A percentile compares a stretch with the other conserved stretches of the same genome.
phyloP scores from a whole-genome alignment of 2,113 vertebrate genomes.

The Chaetodon trifascialis region DNA sequence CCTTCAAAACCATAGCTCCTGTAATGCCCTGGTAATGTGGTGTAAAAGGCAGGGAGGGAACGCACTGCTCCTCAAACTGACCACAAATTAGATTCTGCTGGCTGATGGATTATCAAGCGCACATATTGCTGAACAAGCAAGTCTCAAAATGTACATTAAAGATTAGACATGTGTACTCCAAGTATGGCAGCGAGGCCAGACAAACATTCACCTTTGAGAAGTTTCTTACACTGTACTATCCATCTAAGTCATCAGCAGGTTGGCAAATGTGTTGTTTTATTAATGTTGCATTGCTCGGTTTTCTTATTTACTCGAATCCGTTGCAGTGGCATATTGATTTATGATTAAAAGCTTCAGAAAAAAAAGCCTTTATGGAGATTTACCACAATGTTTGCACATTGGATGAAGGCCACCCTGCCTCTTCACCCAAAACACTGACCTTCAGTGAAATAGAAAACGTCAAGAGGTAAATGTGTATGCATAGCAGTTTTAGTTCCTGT shows the following conservation, averaged over 20 bases:
- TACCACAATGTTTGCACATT: background rate
- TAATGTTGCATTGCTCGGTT: background rate
- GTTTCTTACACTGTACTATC: background rate
- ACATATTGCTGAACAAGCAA: background rate
- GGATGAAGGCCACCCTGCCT: background rate
- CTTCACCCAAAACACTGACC: background rate
- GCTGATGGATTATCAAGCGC: background rate
- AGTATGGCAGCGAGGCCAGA: background rate
- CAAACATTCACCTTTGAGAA: no score
- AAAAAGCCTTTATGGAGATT: conserved; percentile 24
- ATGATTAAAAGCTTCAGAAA: background rate
- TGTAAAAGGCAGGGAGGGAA: background rate
- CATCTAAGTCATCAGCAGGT: background rate
- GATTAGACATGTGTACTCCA: background rate
- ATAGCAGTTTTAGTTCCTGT: background rate
- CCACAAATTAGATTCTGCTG: background rate
- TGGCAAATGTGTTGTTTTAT: background rate
- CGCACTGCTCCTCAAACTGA: background rate
- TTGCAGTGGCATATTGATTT: conserved; percentile 14
- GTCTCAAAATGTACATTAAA: background rate
- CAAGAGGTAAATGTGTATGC: conserved; percentile 10
- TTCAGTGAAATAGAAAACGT: conserved; percentile 24
- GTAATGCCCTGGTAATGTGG: background rate
- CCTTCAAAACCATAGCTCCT: background rate
- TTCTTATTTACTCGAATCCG: background rate